Evolutionary conservation across 2,888 invertebrate species (phyloP), one percentile per base, ranked within the genome.

Genomic region (Oasisia sp.): DNA sequence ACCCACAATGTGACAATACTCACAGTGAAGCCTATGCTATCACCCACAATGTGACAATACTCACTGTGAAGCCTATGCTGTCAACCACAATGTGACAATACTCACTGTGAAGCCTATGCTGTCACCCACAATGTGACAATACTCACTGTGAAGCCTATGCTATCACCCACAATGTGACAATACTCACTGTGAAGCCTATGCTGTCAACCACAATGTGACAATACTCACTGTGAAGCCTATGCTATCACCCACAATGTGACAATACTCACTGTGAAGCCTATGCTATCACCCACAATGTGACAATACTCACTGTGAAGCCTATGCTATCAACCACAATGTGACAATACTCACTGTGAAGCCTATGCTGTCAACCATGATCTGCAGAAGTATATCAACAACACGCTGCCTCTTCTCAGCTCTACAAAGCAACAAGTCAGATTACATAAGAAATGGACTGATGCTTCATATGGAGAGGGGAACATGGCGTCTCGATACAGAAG

Each of bases 301-400:
- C 27, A 19, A 27, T 27, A 50, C 19, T 27, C 19, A 74, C 74
- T 27, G 74, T 74, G 74, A 74, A 74, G 14, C 74, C 74, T 74
- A 27, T 74, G 74, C 74, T 27, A 3, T 74, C 74, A 74, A 74
- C 27, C 74, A 74, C 27, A 27, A 74, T 74, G 19, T 74, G 27
- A 92, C 45, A 92, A 44, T n/a, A 92, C 97, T 97, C 96, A 98
- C 97, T 92, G 97, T 97, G 95, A 97, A 97, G 94, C 97, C 97
- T 92, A 97, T 97, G 91, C 96, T 97, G 92, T 97, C 96, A 32
- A 97, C 97, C 96, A 98, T 98, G 92, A 98, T 97, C 95, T 97
- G 97, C 91, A 98, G 96, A 89, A 98, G 96, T 95, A 98, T 98
- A 95, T 98, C 98, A 74, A 98, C 97, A 92, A 98, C 97, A 93